Base-by-base conservation (phyloP, 2,113 vertebrate species). In the Prolemur simus region DNA sequence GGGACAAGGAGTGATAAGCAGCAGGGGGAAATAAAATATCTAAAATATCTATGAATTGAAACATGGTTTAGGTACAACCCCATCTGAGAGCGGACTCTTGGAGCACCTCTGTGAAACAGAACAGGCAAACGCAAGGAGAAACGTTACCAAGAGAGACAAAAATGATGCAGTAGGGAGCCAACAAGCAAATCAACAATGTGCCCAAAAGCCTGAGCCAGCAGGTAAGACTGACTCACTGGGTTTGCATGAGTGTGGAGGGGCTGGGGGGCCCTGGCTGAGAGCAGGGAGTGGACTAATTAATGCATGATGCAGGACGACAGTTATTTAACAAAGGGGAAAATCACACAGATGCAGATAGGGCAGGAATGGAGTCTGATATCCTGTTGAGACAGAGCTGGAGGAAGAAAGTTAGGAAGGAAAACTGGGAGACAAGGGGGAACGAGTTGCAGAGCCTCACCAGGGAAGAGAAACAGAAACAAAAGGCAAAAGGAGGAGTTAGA, bases 11-110 rank as follows among this genome's bases (percentile, higher is more conserved):
- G 60, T 20, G 39, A 42, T 12, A 27, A 47, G 10, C 12, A n/a
- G 20, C 42, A 39, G 49, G 42, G 3, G 29, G 23, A 74, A 95
- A 91, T 92, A 87, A 92, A 95, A 64, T 42, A 42, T 42, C 42
- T 42, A 42, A 42, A 42, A 42, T 71, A 64, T 3, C 89, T 95
- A 4, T 47, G n/a, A 92, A 92, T 83, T 64, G 92, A 96, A 96
- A 82, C 34, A 1, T 85, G 47, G 17, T 96, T 95, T 91, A 97
- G 96, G 69, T 95, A 8, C 4, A n/a, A 37, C 14, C n/a, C 18
- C 29, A 18, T 6, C 9, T 37, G 88, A 66, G 94, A 81, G 90
- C 4, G 32, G 13, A 60, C 45, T 42, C 32, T 89, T 34, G 15
- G 87, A 56, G 39, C 3, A 25, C 21, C 11, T 7, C 49, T 2